Conservation (phyloP, 1,140 invertebrate genomes). For the Caenorhabditis elegans region DNA sequence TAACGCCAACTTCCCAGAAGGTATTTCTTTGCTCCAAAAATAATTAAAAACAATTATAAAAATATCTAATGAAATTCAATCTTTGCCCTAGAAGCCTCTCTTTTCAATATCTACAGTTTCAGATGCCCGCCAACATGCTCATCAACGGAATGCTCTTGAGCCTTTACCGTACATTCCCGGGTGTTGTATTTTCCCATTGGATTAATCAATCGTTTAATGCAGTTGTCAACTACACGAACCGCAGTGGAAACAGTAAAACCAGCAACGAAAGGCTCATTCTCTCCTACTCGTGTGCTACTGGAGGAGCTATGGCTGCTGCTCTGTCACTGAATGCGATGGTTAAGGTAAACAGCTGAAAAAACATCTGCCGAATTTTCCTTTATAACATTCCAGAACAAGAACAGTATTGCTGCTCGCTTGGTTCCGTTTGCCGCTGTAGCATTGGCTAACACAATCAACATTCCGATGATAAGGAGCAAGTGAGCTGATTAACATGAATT, state of each 20-base stretch:
- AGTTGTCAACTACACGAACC: conserved; percentile 95
- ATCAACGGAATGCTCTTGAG: conserved; percentile 82
- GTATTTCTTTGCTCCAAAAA: too few relatives aligned
- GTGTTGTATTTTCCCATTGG: conserved; percentile 81
- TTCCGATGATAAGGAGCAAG: conserved; percentile 80
- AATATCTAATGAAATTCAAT: too few relatives aligned
- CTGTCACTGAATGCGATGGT: conserved; percentile 75
- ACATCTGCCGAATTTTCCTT: conserved; percentile 60
- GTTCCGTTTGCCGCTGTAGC: conserved; percentile 85
- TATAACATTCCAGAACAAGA: conserved; percentile 55
- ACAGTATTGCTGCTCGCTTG: conserved; percentile 67
- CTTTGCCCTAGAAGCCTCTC: too few relatives aligned
- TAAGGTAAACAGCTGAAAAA: conserved; percentile 68
- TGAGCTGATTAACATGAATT: too few relatives aligned
- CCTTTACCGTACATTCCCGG: conserved; percentile 73
- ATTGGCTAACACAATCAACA: conserved; percentile 87
- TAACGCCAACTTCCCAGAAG: too few relatives aligned
- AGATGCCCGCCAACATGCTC: conserved; percentile 87
- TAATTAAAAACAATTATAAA: too few relatives aligned
- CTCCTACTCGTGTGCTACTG: conserved; percentile 75
- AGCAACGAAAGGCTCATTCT: not conserved
- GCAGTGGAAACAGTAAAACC: conserved; percentile 79
- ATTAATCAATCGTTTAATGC: conserved; percentile 97
- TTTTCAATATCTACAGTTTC: conserved; percentile 69
- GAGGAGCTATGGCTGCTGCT: conserved; percentile 85